phyloP scores from a whole-genome alignment of 2,797 vertebrate genomes.

The Halcyon leucocephala region DNA sequence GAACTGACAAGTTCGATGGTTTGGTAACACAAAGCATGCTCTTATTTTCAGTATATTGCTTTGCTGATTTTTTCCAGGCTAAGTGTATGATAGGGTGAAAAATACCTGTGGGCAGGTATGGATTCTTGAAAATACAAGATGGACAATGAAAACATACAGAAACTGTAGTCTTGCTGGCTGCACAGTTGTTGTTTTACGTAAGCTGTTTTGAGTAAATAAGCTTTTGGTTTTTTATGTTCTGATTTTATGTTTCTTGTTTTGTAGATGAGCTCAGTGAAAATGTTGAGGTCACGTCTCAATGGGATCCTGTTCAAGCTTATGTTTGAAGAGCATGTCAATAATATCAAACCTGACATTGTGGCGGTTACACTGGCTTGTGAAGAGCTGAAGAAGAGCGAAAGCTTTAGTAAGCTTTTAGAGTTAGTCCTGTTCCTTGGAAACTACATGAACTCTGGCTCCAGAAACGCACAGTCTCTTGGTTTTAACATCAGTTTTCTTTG shows the following conservation, averaged over 20 bases:
- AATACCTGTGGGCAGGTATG: neutral
- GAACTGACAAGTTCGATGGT: neutral
- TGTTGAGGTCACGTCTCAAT: slow-evolving; percentile 89
- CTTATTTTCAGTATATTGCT: neutral
- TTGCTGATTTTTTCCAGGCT: neutral
- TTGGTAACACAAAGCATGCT: neutral
- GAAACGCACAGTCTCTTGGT: slow-evolving; percentile 95
- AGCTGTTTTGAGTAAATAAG: neutral
- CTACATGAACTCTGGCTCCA: slow-evolving; percentile 97
- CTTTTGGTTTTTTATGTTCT: neutral
- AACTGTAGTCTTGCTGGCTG: neutral
- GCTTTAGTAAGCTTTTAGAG: slow-evolving; percentile 88
- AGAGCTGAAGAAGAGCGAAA: slow-evolving; percentile 96
- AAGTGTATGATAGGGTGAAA: neutral
- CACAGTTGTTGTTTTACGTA: rapidly evolving
- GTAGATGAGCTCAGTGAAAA: slow-evolving; percentile 97
- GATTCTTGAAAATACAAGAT: neutral
- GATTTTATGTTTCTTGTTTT: neutral
- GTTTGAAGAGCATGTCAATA: slow-evolving; percentile 96
- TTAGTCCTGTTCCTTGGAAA: slow-evolving; percentile 93
- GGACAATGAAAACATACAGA: rapidly evolving
- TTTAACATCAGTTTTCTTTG: slow-evolving; percentile 95
- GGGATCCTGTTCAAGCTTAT: slow-evolving; percentile 94
- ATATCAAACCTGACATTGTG: slow-evolving; percentile 95
- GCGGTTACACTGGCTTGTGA: slow-evolving; percentile 95